Conservation (phyloP, 2,888 invertebrate genomes). For the Patella pellucida region DNA sequence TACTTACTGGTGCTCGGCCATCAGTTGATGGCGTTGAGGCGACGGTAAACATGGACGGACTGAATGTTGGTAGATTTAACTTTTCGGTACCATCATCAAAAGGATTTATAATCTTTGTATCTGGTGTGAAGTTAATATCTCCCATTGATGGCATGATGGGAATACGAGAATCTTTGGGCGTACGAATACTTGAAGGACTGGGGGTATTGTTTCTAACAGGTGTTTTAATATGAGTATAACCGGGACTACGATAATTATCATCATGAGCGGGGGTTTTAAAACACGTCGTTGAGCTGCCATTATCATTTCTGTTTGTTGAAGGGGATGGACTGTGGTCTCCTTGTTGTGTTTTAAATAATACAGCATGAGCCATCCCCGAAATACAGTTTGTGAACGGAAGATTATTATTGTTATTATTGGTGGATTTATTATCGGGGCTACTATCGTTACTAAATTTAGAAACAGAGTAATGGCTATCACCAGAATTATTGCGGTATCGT, state of each 20-base stretch:
- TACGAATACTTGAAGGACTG: neutral
- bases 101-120: slow-evolving; percentile 52
- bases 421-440: no score
- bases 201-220: neutral
- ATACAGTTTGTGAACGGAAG: no score
- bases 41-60: slow-evolving; percentile 62
- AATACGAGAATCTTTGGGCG: neutral
- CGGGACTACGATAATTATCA: neutral
- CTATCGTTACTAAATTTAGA: no score
- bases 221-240: neutral
- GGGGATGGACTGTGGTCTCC: no score
- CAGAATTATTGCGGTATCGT: no score
- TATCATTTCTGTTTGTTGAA: no score
- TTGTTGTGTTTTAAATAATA: no score
- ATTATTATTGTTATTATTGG: no score
- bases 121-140: slow-evolving; percentile 41
- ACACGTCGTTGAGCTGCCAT: no score
- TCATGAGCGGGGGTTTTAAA: no score
- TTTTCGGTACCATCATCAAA: slow-evolving; percentile 55
- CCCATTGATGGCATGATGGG: slow-evolving; percentile 19
- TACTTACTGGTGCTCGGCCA: slow-evolving; percentile 35
- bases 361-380: no score
- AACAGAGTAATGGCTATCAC: no score
- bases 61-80: slow-evolving; percentile 59
- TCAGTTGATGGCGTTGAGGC: slow-evolving; percentile 53